phyloP scores from a whole-genome alignment of 2,797 vertebrate species.

The Danio choprae region DNA sequence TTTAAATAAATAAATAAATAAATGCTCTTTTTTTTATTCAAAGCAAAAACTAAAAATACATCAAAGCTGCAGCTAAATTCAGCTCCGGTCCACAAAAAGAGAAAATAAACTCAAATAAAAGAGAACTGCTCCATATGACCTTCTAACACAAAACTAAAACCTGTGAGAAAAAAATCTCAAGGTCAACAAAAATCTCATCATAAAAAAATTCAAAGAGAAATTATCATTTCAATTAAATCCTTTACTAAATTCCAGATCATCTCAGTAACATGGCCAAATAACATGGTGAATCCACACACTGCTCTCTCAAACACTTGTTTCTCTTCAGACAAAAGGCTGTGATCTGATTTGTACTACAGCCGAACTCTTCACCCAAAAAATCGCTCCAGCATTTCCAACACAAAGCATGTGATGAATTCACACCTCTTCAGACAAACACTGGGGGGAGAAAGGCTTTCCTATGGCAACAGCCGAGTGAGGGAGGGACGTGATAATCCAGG shows the following conservation, averaged over 20 bases:
- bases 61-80: too few relatives aligned
- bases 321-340: slow-evolving; percentile 32
- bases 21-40: too few relatives aligned
- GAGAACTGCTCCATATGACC: too few relatives aligned
- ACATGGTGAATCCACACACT: too few relatives aligned
- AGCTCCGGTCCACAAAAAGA: too few relatives aligned
- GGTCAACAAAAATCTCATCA: slow-evolving; percentile 5
- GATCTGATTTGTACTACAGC: slow-evolving; percentile 12
- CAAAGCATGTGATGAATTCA: slow-evolving; percentile 21
- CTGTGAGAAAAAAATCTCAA: background rate
- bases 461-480: slow-evolving; percentile 79
- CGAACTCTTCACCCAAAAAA: slow-evolving; percentile 7
- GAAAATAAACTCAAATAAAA: too few relatives aligned
- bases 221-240: background rate
- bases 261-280: background rate
- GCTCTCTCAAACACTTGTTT: background rate
- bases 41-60: too few relatives aligned
- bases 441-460: slow-evolving; percentile 71
- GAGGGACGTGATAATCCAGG: slow-evolving; percentile 78
- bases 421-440: slow-evolving; percentile 58
- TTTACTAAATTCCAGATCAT: background rate
- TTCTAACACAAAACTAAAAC: slow-evolving; percentile 3
- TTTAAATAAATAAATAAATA: background rate
- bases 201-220: slow-evolving; percentile 5
- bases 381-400: slow-evolving; percentile 18